phyloP scores from a whole-genome alignment of 2,113 vertebrate genomes.

The Typhlomys cinereus region DNA sequence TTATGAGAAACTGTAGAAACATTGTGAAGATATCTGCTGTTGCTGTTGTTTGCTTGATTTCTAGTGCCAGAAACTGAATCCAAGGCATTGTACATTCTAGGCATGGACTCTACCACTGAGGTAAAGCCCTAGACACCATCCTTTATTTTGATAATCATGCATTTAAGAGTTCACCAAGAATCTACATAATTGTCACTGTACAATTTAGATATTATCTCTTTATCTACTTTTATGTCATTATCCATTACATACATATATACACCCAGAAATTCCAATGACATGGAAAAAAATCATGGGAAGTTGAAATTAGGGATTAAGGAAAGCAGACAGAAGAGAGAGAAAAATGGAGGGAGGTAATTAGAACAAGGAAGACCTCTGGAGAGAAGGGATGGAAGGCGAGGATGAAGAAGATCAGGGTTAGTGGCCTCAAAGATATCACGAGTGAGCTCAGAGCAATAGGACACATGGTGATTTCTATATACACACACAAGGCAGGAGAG shows the following conservation, averaged over 20 bases:
- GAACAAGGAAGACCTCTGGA: no score
- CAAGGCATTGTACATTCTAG: neutral
- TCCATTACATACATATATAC: neutral
- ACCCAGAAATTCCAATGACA: neutral
- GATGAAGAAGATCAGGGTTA: rapidly evolving
- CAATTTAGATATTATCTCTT: neutral
- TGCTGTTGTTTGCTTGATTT: neutral
- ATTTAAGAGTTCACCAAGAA: neutral
- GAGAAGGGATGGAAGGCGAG: no score
- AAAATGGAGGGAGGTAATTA: neutral
- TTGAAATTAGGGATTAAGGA: neutral
- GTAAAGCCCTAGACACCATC: no score
- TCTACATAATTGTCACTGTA: neutral
- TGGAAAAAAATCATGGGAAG: neutral
- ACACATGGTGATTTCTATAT: neutral
- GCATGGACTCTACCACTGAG: neutral
- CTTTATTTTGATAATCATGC: neutral
- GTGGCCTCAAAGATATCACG: neutral
- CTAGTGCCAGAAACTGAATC: neutral
- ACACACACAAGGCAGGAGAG: neutral
- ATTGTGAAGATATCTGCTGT: neutral
- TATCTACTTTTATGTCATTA: neutral
- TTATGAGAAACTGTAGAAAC: neutral
- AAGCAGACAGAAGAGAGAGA: neutral
- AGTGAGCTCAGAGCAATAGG: neutral